Base-by-base conservation (phyloP, 2,888 invertebrate genomes). In the Perdita meconis region DNA sequence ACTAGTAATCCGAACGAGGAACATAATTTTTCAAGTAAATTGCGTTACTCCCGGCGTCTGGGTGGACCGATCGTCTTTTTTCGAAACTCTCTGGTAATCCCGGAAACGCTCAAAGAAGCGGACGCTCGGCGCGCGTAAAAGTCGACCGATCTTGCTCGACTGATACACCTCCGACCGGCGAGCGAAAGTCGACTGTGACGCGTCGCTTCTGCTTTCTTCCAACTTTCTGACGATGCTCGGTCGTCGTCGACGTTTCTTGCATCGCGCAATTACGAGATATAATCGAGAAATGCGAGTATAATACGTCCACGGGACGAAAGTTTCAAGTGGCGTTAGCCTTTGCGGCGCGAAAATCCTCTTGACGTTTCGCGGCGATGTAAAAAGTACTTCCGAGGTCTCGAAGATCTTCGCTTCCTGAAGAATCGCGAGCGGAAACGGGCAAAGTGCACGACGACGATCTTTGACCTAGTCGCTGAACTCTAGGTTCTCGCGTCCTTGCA, bases 261-360 rank as follows among this genome's bases (percentile, higher is more conserved):
- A 38, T n/a, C 16, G 53, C 36, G 47, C 66, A 77, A 82, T 82
- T 82, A 77, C 57, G 51, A 68, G n/a, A n/a, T n/a, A n/a, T n/a
- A n/a, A n/a, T n/a, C n/a, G n/a, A n/a, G 69, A 65, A 19, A 47
- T 12, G 47, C 47, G 47, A 19, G 63, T 60, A 56, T 40, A 50
- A 51, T 38, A 30, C 50, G 36, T 40, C 6, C 55, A 19, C 42
- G 16, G 42, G 38, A 3, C 38, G 47, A 75, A 83, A 83, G 56
- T 80, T 80, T 66, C 38, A 26, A 13, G 30, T 1, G n/a, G 59
- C 67, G 64, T 40, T 64, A 50, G 60, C 34, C 63, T 19, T n/a
- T n/a, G n/a, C 34, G 16, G 57, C 60, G 42, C 50, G 13, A 30
- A 44, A 60, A 75, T 47, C 40, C 30, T 13, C 2, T 19, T 22